A percentile compares a stretch with the other conserved stretches of the same genome.
phyloP scores from a whole-genome alignment of 2,797 vertebrate genomes.

The Moxostoma hubbsi region DNA sequence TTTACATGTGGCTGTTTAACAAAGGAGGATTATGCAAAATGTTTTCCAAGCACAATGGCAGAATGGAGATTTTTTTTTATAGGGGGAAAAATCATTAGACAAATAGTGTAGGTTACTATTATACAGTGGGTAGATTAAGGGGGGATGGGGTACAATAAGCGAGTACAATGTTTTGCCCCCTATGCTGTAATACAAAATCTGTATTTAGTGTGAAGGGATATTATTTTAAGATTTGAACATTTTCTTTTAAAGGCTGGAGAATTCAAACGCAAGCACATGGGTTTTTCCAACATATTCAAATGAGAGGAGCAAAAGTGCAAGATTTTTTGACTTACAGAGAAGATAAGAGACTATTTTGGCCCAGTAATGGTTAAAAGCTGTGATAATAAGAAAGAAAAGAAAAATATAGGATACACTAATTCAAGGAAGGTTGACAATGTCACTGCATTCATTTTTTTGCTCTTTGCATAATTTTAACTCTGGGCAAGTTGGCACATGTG shows the following conservation, averaged over 20 bases:
- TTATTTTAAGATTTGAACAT: not conserved
- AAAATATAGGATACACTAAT: not conserved
- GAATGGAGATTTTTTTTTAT: too few relatives aligned
- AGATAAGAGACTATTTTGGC: not conserved
- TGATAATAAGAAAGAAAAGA: not conserved
- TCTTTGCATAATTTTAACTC: constrained; percentile 15
- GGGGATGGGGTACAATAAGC: not conserved
- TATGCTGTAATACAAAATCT: constrained; percentile 12
- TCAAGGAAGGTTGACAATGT: constrained; percentile 23
- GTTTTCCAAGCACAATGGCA: too few relatives aligned
- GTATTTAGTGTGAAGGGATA: not conserved
- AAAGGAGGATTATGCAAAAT: constrained; percentile 2
- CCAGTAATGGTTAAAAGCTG: not conserved
- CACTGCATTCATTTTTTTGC: not conserved
- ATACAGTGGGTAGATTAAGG: too few relatives aligned
- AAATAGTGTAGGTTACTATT: too few relatives aligned
- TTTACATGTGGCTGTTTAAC: too few relatives aligned
- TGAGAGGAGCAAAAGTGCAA: not conserved
- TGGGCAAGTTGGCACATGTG: constrained; percentile 35
- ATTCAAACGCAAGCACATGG: not conserved
- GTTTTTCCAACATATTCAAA: too few relatives aligned
- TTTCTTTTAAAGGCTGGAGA: not conserved
- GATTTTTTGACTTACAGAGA: not conserved
- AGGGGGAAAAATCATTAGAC: too few relatives aligned
- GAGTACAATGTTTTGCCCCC: constrained; percentile 75